Conservation (phyloP, 1,140 invertebrate genomes). For the honey bee (Apis mellifera) region Amel_HAv3.1 CM009938.2:5403501-5404000, state of each 20-base stretch:
- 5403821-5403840: background rate
- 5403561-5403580: no score
- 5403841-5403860: background rate
- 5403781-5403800: constrained; percentile 15
- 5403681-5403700: background rate
- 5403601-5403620: background rate
- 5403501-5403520: no score
- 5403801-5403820: background rate
- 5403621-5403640: background rate
- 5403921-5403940: background rate
- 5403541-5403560: no score
- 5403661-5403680: background rate
- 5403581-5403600: no score
- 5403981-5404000: no score
- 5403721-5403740: background rate
- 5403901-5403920: background rate
- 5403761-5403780: constrained; percentile 13
- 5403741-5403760: background rate
- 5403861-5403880: background rate
- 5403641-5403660: background rate
- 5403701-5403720: background rate
- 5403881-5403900: background rate
- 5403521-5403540: no score
- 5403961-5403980: no score
- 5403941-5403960: background rate